A percentile compares a stretch with the other conserved stretches of the same genome.
Evolutionary conservation across 2,113 vertebrate genomes (phyloP).

Genomic region (Desmodus rotundus): DNA sequence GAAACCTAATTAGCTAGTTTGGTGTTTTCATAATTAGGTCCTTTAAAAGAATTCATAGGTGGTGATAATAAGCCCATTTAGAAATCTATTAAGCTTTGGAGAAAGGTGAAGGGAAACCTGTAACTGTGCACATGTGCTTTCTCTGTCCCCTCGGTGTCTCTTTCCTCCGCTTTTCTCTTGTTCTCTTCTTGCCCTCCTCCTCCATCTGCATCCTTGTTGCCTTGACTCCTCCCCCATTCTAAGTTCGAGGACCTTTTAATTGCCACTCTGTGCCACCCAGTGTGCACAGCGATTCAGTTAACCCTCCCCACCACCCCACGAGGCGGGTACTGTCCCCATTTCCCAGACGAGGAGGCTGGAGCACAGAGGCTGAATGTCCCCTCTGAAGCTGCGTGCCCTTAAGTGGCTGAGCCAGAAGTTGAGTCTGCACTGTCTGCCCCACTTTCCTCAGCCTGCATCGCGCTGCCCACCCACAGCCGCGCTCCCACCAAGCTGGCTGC

Average conservation of each 20-base stretch:
- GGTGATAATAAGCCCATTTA: slow-evolving; percentile 99
- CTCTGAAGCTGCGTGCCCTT: neutral
- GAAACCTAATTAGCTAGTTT: slow-evolving; percentile 94
- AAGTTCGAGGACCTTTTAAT: neutral
- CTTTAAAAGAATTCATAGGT: slow-evolving; percentile 98
- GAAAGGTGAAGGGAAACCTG: slow-evolving; percentile 87
- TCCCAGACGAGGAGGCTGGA: neutral
- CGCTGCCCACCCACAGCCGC: too few relatives aligned
- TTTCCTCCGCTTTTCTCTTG: neutral
- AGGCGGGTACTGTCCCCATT: neutral
- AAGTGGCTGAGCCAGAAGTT: neutral
- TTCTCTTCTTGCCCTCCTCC: neutral
- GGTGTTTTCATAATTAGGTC: slow-evolving; percentile 96
- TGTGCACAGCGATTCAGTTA: fast-evolving
- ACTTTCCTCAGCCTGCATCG: too few relatives aligned
- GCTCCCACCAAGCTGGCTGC: neutral
- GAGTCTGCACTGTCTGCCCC: neutral
- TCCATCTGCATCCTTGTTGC: neutral
- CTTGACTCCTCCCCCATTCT: neutral
- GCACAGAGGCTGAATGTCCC: fast-evolving
- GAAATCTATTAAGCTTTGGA: slow-evolving; percentile 95
- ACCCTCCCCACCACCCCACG: neutral
- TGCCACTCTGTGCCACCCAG: neutral
- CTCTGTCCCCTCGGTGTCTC: neutral
- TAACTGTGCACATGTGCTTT: slow-evolving; percentile 44